Percentiles rank a stretch among this genome's conserved stretches.
Conservation (phyloP, 2,888 invertebrate genomes). For the Caenorhabditis zanzibari region DNA sequence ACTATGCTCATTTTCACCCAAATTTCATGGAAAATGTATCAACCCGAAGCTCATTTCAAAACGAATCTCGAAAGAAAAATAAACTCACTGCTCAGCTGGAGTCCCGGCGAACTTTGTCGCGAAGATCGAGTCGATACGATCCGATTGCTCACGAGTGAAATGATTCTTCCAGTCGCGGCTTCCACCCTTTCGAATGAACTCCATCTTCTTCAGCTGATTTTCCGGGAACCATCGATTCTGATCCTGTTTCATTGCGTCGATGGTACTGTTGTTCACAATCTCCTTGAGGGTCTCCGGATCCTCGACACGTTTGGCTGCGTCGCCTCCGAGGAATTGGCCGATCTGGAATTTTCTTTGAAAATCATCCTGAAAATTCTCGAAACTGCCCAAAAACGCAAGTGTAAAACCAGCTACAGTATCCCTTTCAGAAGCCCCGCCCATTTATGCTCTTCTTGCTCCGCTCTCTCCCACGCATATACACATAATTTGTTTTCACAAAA, state of each 20-base stretch:
- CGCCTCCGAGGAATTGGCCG: constrained; percentile 80
- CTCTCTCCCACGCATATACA: too few species aligned
- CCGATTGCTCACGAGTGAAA: constrained; percentile 80
- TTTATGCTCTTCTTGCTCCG: too few species aligned
- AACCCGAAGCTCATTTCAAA: too few species aligned
- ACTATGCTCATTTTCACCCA: too few species aligned
- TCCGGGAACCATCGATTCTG: constrained; percentile 82
- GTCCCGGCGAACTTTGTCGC: constrained; percentile 68
- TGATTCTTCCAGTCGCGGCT: constrained; percentile 83
- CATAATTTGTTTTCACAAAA: not conserved
- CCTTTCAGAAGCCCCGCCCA: too few species aligned
- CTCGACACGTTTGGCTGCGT: constrained; percentile 73
- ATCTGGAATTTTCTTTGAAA: constrained; percentile 68
- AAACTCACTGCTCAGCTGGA: constrained; percentile 61
- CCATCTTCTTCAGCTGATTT: constrained; percentile 71
- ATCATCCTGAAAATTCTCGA: too few species aligned
- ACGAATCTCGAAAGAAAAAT: too few species aligned
- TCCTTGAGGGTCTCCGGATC: constrained; percentile 69
- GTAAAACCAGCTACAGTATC: too few species aligned
- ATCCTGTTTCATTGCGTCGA: constrained; percentile 82
- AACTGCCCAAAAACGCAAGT: too few species aligned
- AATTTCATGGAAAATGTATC: too few species aligned
- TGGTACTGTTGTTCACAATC: constrained; percentile 76
- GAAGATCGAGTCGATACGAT: constrained; percentile 76
- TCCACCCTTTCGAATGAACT: constrained; percentile 82